These are phyloP conservation scores for Aphelocoma coerulescens DNA, from an alignment of 2,113 vertebrate genomes.

Conservation along the genomic window DNA sequence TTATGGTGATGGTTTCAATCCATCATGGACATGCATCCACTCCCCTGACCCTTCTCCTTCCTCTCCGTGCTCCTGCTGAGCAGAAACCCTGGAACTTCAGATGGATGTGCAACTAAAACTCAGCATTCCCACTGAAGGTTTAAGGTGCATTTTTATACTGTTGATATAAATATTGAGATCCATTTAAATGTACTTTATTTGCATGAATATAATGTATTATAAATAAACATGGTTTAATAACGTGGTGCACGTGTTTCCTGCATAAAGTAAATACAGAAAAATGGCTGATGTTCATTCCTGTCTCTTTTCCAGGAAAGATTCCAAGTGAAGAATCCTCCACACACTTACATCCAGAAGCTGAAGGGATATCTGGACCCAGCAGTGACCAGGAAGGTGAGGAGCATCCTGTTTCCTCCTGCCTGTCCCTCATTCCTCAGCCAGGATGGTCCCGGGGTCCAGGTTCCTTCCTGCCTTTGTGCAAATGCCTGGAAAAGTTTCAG, in stretches of 20 bases:
- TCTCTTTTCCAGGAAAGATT: slow-evolving; percentile 85
- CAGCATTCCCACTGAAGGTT: neutral
- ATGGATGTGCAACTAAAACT: neutral
- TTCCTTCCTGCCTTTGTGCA: slow-evolving; percentile 30
- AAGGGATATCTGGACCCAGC: slow-evolving; percentile 95
- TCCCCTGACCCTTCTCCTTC: neutral
- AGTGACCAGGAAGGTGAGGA: slow-evolving; percentile 93
- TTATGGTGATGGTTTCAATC: neutral
- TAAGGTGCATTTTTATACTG: neutral
- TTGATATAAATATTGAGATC: neutral
- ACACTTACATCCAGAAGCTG: slow-evolving; percentile 94
- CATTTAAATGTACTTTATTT: neutral
- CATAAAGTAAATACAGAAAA: neutral
- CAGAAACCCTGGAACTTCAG: neutral
- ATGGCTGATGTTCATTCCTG: neutral
- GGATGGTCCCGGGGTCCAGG: neutral
- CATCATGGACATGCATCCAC: accelerated
- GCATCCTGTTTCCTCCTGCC: neutral
- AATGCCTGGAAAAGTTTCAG: neutral
- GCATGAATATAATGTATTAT: neutral
- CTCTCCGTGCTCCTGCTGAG: neutral
- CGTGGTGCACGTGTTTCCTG: neutral
- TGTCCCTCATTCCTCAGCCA: neutral
- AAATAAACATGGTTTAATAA: accelerated
- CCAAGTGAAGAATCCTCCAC: slow-evolving; percentile 98